These are phyloP conservation scores for Oenanthe melanoleuca DNA, from an alignment of 2,113 vertebrate species.

Conservation along the genomic window DNA sequence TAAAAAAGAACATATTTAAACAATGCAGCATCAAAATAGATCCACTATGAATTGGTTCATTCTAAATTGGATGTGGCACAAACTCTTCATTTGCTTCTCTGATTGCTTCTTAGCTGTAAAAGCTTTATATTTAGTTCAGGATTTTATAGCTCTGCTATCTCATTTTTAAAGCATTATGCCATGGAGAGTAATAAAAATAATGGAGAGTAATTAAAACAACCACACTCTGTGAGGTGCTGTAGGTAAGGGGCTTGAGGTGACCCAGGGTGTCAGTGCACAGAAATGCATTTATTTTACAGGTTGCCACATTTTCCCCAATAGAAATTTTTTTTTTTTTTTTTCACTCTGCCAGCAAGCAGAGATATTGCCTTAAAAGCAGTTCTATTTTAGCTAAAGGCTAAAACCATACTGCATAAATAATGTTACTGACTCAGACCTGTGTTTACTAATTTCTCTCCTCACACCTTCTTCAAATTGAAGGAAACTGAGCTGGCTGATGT, in stretches of 20 bases:
- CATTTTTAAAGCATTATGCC: background rate
- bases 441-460: background rate
- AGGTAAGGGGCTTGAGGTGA: background rate
- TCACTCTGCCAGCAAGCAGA: background rate
- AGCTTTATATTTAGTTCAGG: background rate
- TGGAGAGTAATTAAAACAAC: background rate
- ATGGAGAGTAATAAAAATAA: background rate
- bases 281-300: background rate
- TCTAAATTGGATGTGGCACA: background rate
- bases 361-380: background rate
- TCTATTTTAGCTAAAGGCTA: background rate
- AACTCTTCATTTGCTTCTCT: background rate
- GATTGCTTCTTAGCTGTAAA: background rate
- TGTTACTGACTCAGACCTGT: background rate
- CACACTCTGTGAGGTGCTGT: fast-evolving
- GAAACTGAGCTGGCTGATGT: background rate
- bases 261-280: fast-evolving
- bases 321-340: background rate
- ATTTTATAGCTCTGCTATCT: background rate
- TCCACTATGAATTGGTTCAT: background rate
- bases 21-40: background rate
- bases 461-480: background rate
- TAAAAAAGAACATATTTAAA: background rate
- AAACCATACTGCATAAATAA: background rate
- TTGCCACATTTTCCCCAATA: background rate